phyloP scores from a whole-genome alignment of 2,888 invertebrate species.

The Heteromyza rotundicornis region DNA sequence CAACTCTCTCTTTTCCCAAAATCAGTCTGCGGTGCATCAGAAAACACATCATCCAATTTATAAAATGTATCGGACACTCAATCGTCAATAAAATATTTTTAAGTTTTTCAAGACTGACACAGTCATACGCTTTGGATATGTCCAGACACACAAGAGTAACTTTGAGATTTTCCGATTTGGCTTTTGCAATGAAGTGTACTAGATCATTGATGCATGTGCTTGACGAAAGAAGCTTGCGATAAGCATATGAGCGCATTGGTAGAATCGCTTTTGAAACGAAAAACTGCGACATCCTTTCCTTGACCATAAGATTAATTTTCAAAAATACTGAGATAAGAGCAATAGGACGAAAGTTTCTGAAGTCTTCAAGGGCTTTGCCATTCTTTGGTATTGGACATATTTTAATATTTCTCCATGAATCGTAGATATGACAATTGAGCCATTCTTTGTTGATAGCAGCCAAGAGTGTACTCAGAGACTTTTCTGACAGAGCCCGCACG shows the following conservation, averaged over 20 bases:
- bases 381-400: slow-evolving; percentile 1
- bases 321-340: not conserved
- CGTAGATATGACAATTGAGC: not conserved
- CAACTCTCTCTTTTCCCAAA: not conserved
- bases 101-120: not conserved
- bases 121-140: slow-evolving; percentile 7
- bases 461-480: no score
- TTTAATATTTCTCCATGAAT: not conserved
- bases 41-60: not conserved
- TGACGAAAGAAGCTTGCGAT: not conserved
- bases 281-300: not conserved
- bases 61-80: not conserved
- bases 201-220: slow-evolving; percentile 8
- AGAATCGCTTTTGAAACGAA: not conserved
- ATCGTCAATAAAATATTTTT: not conserved
- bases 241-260: not conserved
- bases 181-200: not conserved
- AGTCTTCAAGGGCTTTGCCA: not conserved
- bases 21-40: not conserved
- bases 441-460: not conserved
- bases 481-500: no score
- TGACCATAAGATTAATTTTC: not conserved
- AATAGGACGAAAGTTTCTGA: not conserved
- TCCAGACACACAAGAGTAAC: not conserved
- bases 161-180: not conserved